phyloP scores from a whole-genome alignment of 2,113 vertebrate genomes.

The Apodemus speciosus region DNA sequence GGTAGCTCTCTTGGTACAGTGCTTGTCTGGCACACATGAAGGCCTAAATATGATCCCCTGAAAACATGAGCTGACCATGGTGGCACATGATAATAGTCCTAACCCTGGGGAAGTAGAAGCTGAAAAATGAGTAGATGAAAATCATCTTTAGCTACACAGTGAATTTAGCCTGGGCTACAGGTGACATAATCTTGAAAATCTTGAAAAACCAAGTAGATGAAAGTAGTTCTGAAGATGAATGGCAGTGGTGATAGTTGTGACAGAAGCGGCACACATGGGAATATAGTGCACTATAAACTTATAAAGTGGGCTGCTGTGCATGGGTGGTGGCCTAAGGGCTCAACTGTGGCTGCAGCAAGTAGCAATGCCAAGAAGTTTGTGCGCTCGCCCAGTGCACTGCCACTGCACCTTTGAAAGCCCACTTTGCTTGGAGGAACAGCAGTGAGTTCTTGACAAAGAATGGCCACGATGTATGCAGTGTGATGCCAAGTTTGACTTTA shows the following conservation, averaged over 20 bases:
- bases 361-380: too few relatives aligned
- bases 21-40: neutral
- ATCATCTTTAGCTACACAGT: neutral
- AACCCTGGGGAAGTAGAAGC: neutral
- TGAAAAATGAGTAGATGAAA: neutral
- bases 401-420: too few relatives aligned
- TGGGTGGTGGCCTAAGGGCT: too few relatives aligned
- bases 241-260: neutral
- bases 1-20: neutral
- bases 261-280: neutral
- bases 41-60: neutral
- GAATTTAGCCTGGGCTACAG: neutral
- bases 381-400: too few relatives aligned
- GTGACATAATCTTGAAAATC: neutral
- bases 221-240: neutral
- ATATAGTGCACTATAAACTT: neutral
- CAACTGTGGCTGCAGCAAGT: too few relatives aligned
- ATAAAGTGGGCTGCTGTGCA: too few relatives aligned
- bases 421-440: too few relatives aligned
- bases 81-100: neutral
- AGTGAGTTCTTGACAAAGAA: too few relatives aligned
- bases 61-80: too few relatives aligned
- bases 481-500: constrained; percentile 96
- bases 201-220: neutral
- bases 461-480: constrained; percentile 97